A percentile compares a stretch with the other conserved stretches of the same genome.
These are phyloP conservation scores for Agriotes lineatus DNA, from an alignment of 2,888 invertebrate genomes.

Conservation along the genomic window DNA sequence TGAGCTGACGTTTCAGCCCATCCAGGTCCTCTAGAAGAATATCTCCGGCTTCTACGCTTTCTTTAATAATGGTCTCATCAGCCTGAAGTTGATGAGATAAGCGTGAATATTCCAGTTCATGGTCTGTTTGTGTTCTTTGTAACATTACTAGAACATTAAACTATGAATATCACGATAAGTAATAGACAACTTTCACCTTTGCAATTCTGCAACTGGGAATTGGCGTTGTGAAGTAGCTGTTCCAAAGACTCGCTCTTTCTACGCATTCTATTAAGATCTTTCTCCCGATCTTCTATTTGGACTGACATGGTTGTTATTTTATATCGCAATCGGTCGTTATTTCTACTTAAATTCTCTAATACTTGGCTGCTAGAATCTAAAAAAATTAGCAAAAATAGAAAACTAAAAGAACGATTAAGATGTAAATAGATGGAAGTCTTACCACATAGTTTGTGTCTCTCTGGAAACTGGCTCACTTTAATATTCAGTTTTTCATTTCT, in stretches of 20 bases:
- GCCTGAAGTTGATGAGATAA: constrained; percentile 52
- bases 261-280: constrained; percentile 53
- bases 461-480: constrained; percentile 3
- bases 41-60: constrained; percentile 55
- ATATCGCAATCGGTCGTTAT: constrained; percentile 57
- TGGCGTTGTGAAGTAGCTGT: constrained; percentile 52
- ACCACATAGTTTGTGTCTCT: background rate
- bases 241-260: constrained; percentile 55
- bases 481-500: constrained; percentile 56
- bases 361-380: constrained; percentile 16
- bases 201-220: constrained; percentile 53
- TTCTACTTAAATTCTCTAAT: constrained; percentile 53
- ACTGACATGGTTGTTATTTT: constrained; percentile 51
- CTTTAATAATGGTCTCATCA: constrained; percentile 52
- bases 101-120: constrained; percentile 56
- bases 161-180: background rate
- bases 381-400: background rate
- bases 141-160: constrained; percentile 49
- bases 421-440: background rate
- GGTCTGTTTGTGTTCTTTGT: constrained; percentile 54
- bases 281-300: constrained; percentile 56
- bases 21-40: constrained; percentile 57
- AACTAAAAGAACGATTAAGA: background rate
- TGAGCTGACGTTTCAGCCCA: constrained; percentile 51
- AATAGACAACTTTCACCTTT: too few relatives aligned